Percentiles rank a stretch among this genome's conserved stretches.
phyloP scores from a whole-genome alignment of 2,797 vertebrate species.

The Tragopan temminckii region DNA sequence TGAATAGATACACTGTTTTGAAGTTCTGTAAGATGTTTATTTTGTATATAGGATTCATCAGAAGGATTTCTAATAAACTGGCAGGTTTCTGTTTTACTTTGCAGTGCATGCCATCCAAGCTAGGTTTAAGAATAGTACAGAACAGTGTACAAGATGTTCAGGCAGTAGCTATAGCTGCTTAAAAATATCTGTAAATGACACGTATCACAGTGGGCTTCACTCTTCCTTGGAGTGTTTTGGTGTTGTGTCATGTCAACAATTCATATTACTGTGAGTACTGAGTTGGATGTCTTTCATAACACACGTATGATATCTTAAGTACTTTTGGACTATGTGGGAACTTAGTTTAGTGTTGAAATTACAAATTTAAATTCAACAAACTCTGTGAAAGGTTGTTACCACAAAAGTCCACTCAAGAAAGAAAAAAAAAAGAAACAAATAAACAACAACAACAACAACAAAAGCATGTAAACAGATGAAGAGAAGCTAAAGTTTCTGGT shows the following conservation, averaged over 20 bases:
- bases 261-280: neutral
- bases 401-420: neutral
- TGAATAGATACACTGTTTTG: neutral
- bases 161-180: neutral
- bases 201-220: neutral
- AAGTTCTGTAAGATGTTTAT: neutral
- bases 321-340: neutral
- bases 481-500: neutral
- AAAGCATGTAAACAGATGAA: neutral
- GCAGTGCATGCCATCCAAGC: neutral
- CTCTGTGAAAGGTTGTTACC: neutral
- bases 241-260: neutral
- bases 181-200: neutral
- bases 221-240: neutral
- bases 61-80: neutral
- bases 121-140: neutral
- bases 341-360: neutral
- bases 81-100: neutral
- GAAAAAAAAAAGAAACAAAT: fast-evolving
- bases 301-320: neutral
- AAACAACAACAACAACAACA: neutral
- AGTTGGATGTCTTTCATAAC: fast-evolving
- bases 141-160: neutral
- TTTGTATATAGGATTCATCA: neutral
- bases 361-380: neutral